Evolutionary conservation across 2,888 invertebrate species (phyloP), one percentile per base, ranked within the genome.

Genomic region (Resseliella maxima): DNA sequence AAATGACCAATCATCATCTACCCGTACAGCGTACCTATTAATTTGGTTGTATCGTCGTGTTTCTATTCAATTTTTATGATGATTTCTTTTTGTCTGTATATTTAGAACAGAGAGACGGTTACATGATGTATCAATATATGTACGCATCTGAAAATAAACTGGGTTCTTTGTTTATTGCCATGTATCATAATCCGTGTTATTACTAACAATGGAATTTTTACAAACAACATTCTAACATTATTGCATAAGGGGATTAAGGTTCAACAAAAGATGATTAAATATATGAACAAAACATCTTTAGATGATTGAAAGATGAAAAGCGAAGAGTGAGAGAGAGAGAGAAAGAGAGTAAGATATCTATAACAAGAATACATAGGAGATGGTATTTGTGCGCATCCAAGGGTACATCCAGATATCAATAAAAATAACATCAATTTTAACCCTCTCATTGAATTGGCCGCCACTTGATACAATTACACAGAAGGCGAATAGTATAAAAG

Each of bases 201-300:
- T 50, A 50, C 50, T 50, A 18, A 50, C 50, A 50, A 50, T 50
- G 50, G 50, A 50, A 50, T 41, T 41, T 50, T 50, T 50, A 50
- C 21, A 50, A 18, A 50, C 50, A 18, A 50, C 50, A 50, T 50
- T 6, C 50, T 18, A 50, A 18, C 15, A 50, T 2, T 50, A 50
- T 50, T 50, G 50, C 50, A 18, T 10, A 50, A 50, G 21, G 10
- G 10, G 15, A 18, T 50, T 50, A 2, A 50, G 10, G 50, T 10
- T 18, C 2, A 50, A 50, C 50, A 50, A 50, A 18, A 18, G 50
- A 50, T 18, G 50, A 50, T 12, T 18, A 50, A 18, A 50, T 50
- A 18, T 12, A 18, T 12, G 21, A 50, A 18, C 5, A 18, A 50
- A 50, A 50, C 15, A 50, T 2, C 10, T 12, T 12, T 2, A 50